Conservation (phyloP, 1,140 invertebrate genomes). For the Catajapyx aquilonaris region DNA sequence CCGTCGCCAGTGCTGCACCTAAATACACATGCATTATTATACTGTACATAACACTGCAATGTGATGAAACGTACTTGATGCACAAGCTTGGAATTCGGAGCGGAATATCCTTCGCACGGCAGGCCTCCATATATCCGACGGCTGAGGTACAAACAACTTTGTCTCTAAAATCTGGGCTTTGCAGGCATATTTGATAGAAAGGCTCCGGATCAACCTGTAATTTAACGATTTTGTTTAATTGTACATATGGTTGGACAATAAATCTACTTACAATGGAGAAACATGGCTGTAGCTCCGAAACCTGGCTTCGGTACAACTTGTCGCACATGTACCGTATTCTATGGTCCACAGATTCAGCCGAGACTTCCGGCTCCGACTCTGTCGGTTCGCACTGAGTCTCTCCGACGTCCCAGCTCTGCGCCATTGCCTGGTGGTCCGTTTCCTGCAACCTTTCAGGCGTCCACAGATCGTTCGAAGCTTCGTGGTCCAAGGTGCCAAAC, state of each 20-base stretch:
- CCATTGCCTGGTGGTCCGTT: not conserved
- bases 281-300: slow-evolving; percentile 47
- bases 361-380: slow-evolving; percentile 5
- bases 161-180: slow-evolving; percentile 18
- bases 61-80: slow-evolving; percentile 35
- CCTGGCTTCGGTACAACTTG: slow-evolving; percentile 43
- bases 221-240: slow-evolving; percentile 5
- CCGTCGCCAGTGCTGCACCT: slow-evolving; percentile 21
- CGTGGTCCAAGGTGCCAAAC: slow-evolving; percentile 74
- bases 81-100: slow-evolving; percentile 56
- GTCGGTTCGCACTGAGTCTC: slow-evolving; percentile 7
- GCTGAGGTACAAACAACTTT: slow-evolving; percentile 48
- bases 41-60: slow-evolving; percentile 2
- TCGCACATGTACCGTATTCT: slow-evolving; percentile 35
- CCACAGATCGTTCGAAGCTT: slow-evolving; percentile 54
- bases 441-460: slow-evolving; percentile 28
- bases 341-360: no score
- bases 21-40: not conserved
- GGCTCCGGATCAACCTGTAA: slow-evolving; percentile 30
- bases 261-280: slow-evolving; percentile 28
- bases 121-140: slow-evolving; percentile 53
- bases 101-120: slow-evolving; percentile 44
- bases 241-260: slow-evolving; percentile 1
- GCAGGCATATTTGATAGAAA: slow-evolving; percentile 38
- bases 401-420: slow-evolving; percentile 1